These are phyloP conservation scores for Apaloderma vittatum DNA, from an alignment of 2,113 vertebrate species.

Conservation along the genomic window DNA sequence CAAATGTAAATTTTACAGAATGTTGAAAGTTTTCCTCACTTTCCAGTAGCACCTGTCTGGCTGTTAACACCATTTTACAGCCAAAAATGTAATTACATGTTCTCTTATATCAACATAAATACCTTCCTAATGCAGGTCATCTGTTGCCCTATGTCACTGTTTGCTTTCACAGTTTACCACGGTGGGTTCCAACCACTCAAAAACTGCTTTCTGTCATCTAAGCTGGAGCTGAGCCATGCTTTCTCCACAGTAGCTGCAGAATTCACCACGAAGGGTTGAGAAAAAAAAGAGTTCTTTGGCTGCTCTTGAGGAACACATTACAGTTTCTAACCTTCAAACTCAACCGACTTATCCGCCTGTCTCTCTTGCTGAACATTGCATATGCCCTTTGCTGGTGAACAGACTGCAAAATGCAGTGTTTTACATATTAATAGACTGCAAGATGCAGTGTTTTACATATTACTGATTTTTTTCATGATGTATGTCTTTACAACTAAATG, in stretches of 20 bases:
- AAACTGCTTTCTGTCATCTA: constrained; percentile 16
- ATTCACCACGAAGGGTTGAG: background rate
- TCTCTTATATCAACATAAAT: constrained; percentile 51
- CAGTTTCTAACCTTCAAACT: background rate
- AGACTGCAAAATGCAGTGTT: background rate
- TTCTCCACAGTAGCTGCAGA: constrained; percentile 8
- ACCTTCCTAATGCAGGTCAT: constrained; percentile 46
- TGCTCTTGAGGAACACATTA: background rate
- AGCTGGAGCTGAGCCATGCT: constrained; percentile 42
- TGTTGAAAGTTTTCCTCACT: constrained; percentile 15
- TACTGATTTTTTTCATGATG: background rate
- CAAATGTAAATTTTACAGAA: constrained; percentile 24
- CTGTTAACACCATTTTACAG: constrained; percentile 51
- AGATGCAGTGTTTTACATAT: background rate
- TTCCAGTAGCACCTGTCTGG: constrained; percentile 53
- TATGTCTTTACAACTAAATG: background rate
- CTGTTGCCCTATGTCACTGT: constrained; percentile 39
- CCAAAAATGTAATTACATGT: constrained; percentile 32
- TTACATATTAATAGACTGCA: background rate
- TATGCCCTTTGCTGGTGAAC: background rate
- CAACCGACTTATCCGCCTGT: background rate
- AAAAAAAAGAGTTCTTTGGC: background rate
- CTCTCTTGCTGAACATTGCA: background rate
- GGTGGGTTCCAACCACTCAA: constrained; percentile 8
- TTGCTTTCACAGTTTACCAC: constrained; percentile 64